Base-by-base conservation (phyloP, 2,888 invertebrate genomes). In the Euspilapteryx auroguttella region DNA sequence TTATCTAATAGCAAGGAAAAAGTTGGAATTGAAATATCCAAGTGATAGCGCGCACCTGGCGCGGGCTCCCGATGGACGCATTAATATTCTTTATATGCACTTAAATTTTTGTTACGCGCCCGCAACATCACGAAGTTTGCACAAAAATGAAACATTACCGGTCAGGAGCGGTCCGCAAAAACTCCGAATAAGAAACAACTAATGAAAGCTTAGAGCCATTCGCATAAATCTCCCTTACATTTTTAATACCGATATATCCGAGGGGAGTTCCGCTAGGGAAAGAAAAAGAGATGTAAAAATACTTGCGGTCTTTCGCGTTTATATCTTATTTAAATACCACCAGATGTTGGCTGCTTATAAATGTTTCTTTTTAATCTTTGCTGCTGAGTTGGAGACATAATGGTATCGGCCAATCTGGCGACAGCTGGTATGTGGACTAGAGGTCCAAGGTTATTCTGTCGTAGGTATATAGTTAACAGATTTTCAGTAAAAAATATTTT, bases 151-250 rank as follows among this genome's bases (percentile, higher is more conserved):
- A 66, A 75, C 69, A 75, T 75, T 68, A 62, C 71, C 62, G 75
- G 75, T 75, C 75, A 75, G 69, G 69, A n/a, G 68, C 63, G 63
- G 59, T 55, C 57, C 69, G 65, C 69, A 62, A 55, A 59, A 69
- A 64, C 64, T 61, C 61, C 61, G 63, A 65, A 52, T 58, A 71
- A 73, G 71, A 62, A 69, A 65, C 61, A 62, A 62, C 71, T 73
- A 75, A 75, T 75, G 75, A 75, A 75, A 75, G 75, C 75, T 73
- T 66, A 75, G 65, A 73, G 69, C 73, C 63, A 73, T 75, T 69
- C 73, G 64, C 73, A 75, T 75, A 75, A 75, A 75, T 75, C 75
- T 73, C 63, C 65, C 57, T 75, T 75, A 73, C 75, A 75, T 75
- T 75, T 75, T 75, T 75, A 75, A 75, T 75, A 75, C 73, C 73